Evolutionary conservation across 37 sponge, comb jelly and placozoan genomes (phyloP).

Genomic region (Mnemiopsis leidyi): DNA sequence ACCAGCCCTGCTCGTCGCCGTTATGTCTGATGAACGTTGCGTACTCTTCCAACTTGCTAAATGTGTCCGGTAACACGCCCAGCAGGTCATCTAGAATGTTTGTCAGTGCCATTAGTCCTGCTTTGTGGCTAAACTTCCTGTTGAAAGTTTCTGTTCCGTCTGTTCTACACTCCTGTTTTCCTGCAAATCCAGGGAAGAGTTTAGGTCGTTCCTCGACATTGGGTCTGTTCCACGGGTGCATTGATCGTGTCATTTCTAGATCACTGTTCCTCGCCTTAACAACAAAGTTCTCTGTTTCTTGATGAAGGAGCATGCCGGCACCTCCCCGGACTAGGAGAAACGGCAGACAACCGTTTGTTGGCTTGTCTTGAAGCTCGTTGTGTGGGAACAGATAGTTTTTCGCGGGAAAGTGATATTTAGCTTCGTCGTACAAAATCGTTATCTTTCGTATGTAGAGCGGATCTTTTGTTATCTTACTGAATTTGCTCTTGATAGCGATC

Average conservation of each 20-base stretch:
- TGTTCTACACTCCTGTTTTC: not conserved
- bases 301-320: not conserved
- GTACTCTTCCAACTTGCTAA: not conserved
- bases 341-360: slow-evolving; percentile 3
- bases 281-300: not conserved
- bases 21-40: not conserved
- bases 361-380: not conserved
- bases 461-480: not conserved
- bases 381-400: slow-evolving; percentile 28
- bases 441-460: not conserved
- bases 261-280: not conserved
- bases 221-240: not conserved
- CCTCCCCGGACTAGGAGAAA: not conserved
- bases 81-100: slow-evolving; percentile 8
- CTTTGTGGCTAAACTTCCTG: not conserved
- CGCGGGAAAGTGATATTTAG: not conserved
- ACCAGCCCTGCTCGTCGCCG: slow-evolving; percentile 6
- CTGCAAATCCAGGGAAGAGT: not conserved
- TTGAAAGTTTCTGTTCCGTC: not conserved
- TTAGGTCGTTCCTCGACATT: not conserved
- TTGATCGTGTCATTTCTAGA: slow-evolving; percentile 4
- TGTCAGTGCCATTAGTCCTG: slow-evolving; percentile 5
- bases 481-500: not conserved
- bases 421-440: not conserved
- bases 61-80: not conserved